phyloP scores from a whole-genome alignment of 2,113 vertebrate genomes.

The Ameiurus melas region DNA sequence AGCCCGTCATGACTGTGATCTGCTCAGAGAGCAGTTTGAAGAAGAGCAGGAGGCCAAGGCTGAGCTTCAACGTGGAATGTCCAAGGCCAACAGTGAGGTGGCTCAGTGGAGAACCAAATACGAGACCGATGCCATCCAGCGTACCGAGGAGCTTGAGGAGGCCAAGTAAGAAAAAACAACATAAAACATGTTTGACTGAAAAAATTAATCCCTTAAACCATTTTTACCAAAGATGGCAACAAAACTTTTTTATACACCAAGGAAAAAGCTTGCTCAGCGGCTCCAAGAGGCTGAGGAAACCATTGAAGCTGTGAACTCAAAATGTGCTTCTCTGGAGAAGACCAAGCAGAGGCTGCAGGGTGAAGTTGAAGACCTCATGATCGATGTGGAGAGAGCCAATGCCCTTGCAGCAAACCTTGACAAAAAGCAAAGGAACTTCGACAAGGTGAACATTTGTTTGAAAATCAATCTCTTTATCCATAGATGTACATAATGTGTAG shows the following conservation, averaged over 20 bases:
- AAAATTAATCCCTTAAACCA: not conserved
- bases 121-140: slow-evolving; percentile 83
- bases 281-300: slow-evolving; percentile 80
- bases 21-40: slow-evolving; percentile 74
- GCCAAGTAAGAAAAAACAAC: slow-evolving; percentile 69
- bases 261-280: slow-evolving; percentile 81
- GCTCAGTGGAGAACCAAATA: slow-evolving; percentile 85
- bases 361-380: slow-evolving; percentile 52
- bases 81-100: slow-evolving; percentile 85
- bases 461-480: not conserved
- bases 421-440: slow-evolving; percentile 53
- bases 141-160: slow-evolving; percentile 83
- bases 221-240: not conserved
- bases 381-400: slow-evolving; percentile 50
- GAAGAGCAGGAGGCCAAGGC: slow-evolving; percentile 81
- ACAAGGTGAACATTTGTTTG: slow-evolving; percentile 37
- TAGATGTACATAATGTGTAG: not conserved
- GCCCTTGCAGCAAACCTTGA: slow-evolving; percentile 46
- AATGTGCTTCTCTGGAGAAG: slow-evolving; percentile 80
- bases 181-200: not conserved
- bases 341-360: slow-evolving; percentile 79
- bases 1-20: slow-evolving; percentile 72
- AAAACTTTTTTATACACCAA: slow-evolving; percentile 38
- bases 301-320: slow-evolving; percentile 77
- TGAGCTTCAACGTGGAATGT: slow-evolving; percentile 80